Evolutionary conservation across 2,797 vertebrate genomes (phyloP).

Genomic region (Pseudopleuronectes americanus): DNA sequence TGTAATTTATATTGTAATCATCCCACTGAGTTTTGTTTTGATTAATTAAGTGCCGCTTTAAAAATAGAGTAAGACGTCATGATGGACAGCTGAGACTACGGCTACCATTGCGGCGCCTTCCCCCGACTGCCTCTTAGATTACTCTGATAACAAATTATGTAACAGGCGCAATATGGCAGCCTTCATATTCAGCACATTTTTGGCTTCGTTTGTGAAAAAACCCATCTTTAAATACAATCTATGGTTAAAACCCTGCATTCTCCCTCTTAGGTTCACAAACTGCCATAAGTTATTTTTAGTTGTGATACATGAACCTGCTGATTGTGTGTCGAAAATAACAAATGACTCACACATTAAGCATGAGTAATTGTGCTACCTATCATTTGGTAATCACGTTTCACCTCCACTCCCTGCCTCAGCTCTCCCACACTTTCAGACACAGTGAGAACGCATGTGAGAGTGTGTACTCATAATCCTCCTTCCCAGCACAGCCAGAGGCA

Average conservation of each 20-base stretch:
- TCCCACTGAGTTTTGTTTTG: too few species aligned
- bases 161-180: too few species aligned
- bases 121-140: too few species aligned
- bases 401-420: constrained; percentile 34
- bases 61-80: too few species aligned
- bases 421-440: constrained; percentile 50
- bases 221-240: too few species aligned
- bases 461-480: constrained; percentile 62
- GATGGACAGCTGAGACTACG: too few species aligned
- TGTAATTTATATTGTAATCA: too few species aligned
- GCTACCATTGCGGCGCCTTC: too few species aligned
- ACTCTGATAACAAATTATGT: too few species aligned
- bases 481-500: constrained; percentile 69
- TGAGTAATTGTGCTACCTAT: constrained; percentile 35
- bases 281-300: constrained; percentile 10
- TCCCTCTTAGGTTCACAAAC: neutral
- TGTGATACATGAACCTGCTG: constrained; percentile 7
- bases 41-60: too few species aligned
- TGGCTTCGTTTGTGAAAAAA: too few species aligned
- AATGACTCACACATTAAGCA: constrained; percentile 31
- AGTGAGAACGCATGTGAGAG: constrained; percentile 37
- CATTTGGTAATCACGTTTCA: constrained; percentile 40
- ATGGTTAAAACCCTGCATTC: neutral
- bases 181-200: too few species aligned
- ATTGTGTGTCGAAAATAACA: constrained; percentile 29